Conservation (phyloP, 1,140 invertebrate genomes). For the Thaumetopoea pityocampa region DNA sequence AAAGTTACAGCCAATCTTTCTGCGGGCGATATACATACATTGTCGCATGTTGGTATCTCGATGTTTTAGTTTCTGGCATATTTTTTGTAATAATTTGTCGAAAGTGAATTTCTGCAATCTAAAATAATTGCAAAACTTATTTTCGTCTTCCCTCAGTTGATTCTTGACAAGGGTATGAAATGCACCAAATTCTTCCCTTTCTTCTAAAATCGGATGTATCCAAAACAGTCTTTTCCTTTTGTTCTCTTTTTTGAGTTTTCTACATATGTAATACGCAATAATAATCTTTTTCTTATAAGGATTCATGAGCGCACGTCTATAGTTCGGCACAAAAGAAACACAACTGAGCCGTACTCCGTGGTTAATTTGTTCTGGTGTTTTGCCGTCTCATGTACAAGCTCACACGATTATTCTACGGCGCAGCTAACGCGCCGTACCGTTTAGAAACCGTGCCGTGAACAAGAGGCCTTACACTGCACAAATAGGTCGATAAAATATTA, state of each 20-base stretch:
- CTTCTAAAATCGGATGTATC: slow-evolving; percentile 25
- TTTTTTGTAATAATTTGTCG: slow-evolving; percentile 22
- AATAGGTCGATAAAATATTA: too few relatives aligned
- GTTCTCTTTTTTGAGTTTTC: slow-evolving; percentile 2
- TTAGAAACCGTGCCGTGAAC: slow-evolving; percentile 26
- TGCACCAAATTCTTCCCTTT: slow-evolving; percentile 24
- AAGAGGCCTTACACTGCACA: too few relatives aligned
- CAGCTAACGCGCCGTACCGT: slow-evolving; percentile 8
- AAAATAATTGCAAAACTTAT: slow-evolving; percentile 28
- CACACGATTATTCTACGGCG: slow-evolving; percentile 2
- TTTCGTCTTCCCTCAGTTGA: slow-evolving; percentile 28
- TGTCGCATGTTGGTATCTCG: slow-evolving; percentile 27
- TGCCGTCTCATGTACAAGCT: slow-evolving; percentile 6
- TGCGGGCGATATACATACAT: slow-evolving; percentile 22
- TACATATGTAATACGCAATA: slow-evolving; percentile 4
- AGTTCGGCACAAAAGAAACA: background rate
- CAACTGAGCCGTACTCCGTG: slow-evolving; percentile 1
- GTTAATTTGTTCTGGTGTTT: slow-evolving; percentile 1
- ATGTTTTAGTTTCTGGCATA: slow-evolving; percentile 25
- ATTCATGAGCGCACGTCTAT: slow-evolving; percentile 5
- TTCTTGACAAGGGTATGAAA: slow-evolving; percentile 31
- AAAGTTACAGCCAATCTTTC: slow-evolving; percentile 26
- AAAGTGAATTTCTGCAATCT: slow-evolving; percentile 3
- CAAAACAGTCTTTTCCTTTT: slow-evolving; percentile 2
- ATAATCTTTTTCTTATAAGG: slow-evolving; percentile 5